phyloP scores from a whole-genome alignment of 2,113 vertebrate species.

The Actenoides hombroni region DNA sequence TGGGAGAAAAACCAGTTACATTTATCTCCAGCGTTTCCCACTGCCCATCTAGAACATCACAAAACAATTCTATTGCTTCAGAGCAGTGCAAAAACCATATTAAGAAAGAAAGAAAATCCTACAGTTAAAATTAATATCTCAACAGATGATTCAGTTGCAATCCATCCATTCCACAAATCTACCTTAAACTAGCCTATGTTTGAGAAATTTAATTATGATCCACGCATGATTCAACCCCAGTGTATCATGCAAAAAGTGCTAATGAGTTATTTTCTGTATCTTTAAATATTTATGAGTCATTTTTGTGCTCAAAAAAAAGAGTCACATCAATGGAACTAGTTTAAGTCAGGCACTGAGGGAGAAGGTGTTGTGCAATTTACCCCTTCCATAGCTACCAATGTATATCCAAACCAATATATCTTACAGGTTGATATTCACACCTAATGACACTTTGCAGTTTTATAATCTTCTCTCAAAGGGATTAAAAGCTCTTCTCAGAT shows the following conservation, averaged over 20 bases:
- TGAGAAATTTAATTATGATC: constrained; percentile 10
- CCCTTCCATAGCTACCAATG: background rate
- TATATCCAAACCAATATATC: background rate
- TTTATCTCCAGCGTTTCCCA: background rate
- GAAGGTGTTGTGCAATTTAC: background rate
- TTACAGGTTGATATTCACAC: background rate
- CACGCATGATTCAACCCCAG: background rate
- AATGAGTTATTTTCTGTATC: constrained; percentile 24
- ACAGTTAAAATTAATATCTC: background rate
- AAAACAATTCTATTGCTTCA: background rate
- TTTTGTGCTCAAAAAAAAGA: constrained; percentile 6
- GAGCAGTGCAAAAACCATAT: background rate
- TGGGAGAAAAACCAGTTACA: background rate
- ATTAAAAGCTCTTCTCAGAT: background rate
- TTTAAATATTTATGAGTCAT: constrained; percentile 43
- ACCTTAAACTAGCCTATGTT: background rate
- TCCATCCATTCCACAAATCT: background rate
- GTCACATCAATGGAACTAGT: background rate
- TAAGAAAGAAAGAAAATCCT: background rate
- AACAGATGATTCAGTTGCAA: constrained; percentile 18
- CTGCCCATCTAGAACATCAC: background rate
- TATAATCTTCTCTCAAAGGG: background rate
- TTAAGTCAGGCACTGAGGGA: background rate
- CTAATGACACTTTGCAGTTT: background rate
- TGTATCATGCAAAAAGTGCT: constrained; percentile 14